Conservation (phyloP, 1,140 invertebrate genomes). For the Whitmania pigra region DNA sequence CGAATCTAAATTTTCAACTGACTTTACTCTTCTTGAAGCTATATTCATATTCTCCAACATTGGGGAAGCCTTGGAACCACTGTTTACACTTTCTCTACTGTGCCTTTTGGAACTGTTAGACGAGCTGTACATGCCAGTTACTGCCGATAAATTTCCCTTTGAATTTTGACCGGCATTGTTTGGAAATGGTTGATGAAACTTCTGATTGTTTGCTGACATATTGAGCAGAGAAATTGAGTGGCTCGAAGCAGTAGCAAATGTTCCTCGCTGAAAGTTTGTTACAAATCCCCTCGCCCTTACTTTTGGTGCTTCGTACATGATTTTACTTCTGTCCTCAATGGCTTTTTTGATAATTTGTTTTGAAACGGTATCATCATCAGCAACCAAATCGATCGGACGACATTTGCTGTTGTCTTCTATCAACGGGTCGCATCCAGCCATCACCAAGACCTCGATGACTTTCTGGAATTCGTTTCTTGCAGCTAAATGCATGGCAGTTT, state of each 20-base stretch:
- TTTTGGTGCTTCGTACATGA: conserved; percentile 18
- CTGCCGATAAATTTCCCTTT: background rate
- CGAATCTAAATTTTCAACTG: conserved; percentile 15
- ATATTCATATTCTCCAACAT: background rate
- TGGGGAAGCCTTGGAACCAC: conserved; percentile 11
- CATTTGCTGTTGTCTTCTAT: conserved; percentile 22
- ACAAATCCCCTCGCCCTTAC: conserved; percentile 21
- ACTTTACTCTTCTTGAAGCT: conserved; percentile 7
- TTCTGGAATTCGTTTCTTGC: conserved; percentile 26
- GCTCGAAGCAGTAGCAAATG: background rate
- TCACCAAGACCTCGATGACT: conserved; percentile 21
- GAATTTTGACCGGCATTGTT: background rate
- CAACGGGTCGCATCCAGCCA: conserved; percentile 19
- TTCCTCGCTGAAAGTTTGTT: conserved; percentile 8
- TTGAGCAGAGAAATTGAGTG: conserved; percentile 11
- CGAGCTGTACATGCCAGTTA: conserved; percentile 3
- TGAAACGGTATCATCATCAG: conserved; percentile 22
- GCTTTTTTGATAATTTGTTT: conserved; percentile 22
- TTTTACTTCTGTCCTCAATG: conserved; percentile 15
- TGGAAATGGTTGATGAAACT: background rate
- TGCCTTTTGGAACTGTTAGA: conserved; percentile 9
- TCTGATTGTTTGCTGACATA: conserved; percentile 9
- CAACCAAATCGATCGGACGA: conserved; percentile 22
- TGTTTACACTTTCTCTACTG: conserved; percentile 16
- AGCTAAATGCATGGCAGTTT: conserved; percentile 34